Percentiles rank a stretch among this genome's conserved stretches.
phyloP scores from a whole-genome alignment of 2,113 vertebrate species.

The Tachysurus fulvidraco region DNA sequence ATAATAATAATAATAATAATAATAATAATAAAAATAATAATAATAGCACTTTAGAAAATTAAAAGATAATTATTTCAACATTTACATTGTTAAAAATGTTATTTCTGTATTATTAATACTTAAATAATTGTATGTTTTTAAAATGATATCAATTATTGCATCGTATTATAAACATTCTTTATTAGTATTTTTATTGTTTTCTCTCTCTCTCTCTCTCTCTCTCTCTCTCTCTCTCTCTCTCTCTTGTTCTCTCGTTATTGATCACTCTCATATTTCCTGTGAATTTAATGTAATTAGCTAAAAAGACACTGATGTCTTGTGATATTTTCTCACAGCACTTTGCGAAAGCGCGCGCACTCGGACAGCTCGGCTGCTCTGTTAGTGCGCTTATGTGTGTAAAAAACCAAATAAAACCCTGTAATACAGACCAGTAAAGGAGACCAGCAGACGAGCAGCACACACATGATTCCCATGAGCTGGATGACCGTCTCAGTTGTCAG shows the following conservation, averaged over 20 bases:
- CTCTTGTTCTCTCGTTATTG: background rate
- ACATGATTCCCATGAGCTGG: slow-evolving; percentile 94
- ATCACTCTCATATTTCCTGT: background rate
- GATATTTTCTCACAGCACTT: background rate
- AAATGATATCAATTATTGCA: no score
- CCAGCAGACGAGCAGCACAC: slow-evolving; percentile 91
- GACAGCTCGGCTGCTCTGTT: background rate
- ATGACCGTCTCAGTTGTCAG: slow-evolving; percentile 90
- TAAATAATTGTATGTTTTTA: no score
- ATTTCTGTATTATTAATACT: no score
- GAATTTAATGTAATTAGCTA: background rate
- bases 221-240: background rate
- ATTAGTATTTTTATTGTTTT: no score
- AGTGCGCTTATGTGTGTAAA: background rate
- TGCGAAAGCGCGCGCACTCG: background rate
- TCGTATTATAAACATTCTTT: no score
- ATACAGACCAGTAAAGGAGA: slow-evolving; percentile 88
- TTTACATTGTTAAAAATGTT: no score
- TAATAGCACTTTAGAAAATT: background rate
- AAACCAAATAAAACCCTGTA: background rate
- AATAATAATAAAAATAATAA: background rate
- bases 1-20: background rate
- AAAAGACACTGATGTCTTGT: background rate
- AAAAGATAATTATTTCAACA: no score
- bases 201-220: background rate